These are phyloP conservation scores for Lysandra bellargus DNA, from an alignment of 2,888 invertebrate species.

Conservation along the genomic window DNA sequence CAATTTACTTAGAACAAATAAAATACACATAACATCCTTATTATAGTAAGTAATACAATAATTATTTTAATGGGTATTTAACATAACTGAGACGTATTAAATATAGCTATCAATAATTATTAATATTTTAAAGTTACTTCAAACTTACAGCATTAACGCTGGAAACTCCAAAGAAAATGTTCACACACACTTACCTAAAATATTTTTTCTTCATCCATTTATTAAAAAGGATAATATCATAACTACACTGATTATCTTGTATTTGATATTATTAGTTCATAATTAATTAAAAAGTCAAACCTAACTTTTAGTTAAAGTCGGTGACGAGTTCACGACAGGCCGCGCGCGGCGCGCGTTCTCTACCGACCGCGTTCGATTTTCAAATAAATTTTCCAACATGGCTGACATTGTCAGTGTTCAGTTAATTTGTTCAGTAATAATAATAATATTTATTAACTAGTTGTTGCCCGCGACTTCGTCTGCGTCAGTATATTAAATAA, in stretches of 20 bases:
- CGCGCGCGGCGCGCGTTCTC: slow-evolving; percentile 62
- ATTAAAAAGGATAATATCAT: background rate
- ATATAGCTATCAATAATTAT: too few species aligned
- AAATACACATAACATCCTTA: too few species aligned
- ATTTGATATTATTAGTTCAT: background rate
- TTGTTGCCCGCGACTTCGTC: too few species aligned
- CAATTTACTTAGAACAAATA: too few species aligned
- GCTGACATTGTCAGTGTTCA: slow-evolving; percentile 45
- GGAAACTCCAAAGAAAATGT: background rate
- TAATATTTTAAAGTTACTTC: too few species aligned
- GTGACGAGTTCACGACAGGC: slow-evolving; percentile 35
- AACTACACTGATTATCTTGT: background rate
- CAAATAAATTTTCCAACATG: slow-evolving; percentile 74
- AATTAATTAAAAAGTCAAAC: slow-evolving; percentile 4
- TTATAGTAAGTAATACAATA: too few species aligned
- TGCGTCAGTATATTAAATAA: too few species aligned
- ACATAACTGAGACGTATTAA: too few species aligned
- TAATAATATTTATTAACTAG: background rate
- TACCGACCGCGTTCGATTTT: slow-evolving; percentile 66
- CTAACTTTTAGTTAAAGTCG: slow-evolving; percentile 25
- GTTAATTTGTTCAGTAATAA: slow-evolving; percentile 46
- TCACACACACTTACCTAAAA: background rate
- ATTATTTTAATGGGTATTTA: too few species aligned
- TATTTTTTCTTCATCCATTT: background rate
- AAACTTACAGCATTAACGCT: too few species aligned